These are phyloP conservation scores for Coenonympha glycerion DNA, from an alignment of 2,888 invertebrate genomes.

Conservation along the genomic window DNA sequence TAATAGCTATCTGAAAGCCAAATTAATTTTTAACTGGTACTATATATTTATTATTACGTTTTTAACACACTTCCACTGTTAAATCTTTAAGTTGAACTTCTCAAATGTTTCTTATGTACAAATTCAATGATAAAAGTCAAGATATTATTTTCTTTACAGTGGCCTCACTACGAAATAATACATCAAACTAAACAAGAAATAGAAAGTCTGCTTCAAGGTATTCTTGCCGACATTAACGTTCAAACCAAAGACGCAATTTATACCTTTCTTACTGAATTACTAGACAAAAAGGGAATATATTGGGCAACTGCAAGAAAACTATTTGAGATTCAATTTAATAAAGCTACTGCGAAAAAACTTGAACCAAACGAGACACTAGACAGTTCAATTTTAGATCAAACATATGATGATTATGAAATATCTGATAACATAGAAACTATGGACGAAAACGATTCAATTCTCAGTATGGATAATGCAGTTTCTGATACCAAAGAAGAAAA, in stretches of 20 bases:
- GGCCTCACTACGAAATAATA: slow-evolving; percentile 43
- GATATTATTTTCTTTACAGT: slow-evolving; percentile 36
- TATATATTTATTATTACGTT: no score
- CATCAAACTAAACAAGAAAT: slow-evolving; percentile 33
- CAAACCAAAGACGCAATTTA: slow-evolving; percentile 20
- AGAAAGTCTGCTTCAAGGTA: slow-evolving; percentile 32
- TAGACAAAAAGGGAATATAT: slow-evolving; percentile 39
- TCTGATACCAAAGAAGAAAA: not conserved
- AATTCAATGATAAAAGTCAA: no score
- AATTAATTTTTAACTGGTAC: no score
- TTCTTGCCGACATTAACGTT: slow-evolving; percentile 26
- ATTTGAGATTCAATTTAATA: slow-evolving; percentile 22
- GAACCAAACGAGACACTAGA: not conserved
- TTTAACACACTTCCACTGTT: no score
- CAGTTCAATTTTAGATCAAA: not conserved
- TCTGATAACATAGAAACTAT: not conserved
- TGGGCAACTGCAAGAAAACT: slow-evolving; percentile 40
- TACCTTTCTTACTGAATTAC: slow-evolving; percentile 18
- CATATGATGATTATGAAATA: not conserved
- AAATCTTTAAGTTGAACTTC: no score
- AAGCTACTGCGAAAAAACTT: not conserved
- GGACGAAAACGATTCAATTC: not conserved
- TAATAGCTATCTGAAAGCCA: no score
- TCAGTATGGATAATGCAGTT: not conserved
- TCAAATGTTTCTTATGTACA: no score